Conservation (phyloP, 2,888 invertebrate genomes). For the Parnassius smintheus region DNA sequence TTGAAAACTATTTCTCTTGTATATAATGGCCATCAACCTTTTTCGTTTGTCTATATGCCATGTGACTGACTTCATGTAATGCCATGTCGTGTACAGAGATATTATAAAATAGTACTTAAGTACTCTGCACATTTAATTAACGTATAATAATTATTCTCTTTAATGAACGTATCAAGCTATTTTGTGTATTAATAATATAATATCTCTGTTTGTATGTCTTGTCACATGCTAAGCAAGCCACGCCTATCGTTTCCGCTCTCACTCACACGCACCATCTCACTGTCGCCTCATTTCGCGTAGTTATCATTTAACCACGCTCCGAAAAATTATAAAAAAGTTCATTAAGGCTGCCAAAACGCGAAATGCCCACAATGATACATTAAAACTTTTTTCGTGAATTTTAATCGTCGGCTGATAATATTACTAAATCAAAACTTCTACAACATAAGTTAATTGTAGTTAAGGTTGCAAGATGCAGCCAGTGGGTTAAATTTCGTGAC, state of each 20-base stretch:
- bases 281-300: constrained; percentile 71
- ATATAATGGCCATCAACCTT: constrained; percentile 5
- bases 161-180: not conserved
- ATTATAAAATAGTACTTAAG: constrained; percentile 1
- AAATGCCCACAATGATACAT: not conserved
- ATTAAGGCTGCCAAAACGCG: constrained; percentile 31
- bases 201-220: constrained; percentile 47
- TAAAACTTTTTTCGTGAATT: too few species aligned
- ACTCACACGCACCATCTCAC: constrained; percentile 78
- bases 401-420: too few species aligned
- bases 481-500: too few species aligned
- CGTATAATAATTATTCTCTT: not conserved
- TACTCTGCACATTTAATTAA: too few species aligned
- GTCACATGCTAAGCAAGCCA: constrained; percentile 68
- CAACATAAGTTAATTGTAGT: too few species aligned
- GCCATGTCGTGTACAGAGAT: constrained; percentile 11
- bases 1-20: not conserved
- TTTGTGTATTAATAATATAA: constrained; percentile 15
- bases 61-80: constrained; percentile 4
- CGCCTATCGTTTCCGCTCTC: constrained; percentile 78
- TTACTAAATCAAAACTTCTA: too few species aligned
- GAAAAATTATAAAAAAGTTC: constrained; percentile 12
- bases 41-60: not conserved
- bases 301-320: constrained; percentile 47
- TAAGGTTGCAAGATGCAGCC: too few species aligned